These are phyloP conservation scores for Prunella himalayana DNA, from an alignment of 2,113 vertebrate genomes.

Conservation along the genomic window DNA sequence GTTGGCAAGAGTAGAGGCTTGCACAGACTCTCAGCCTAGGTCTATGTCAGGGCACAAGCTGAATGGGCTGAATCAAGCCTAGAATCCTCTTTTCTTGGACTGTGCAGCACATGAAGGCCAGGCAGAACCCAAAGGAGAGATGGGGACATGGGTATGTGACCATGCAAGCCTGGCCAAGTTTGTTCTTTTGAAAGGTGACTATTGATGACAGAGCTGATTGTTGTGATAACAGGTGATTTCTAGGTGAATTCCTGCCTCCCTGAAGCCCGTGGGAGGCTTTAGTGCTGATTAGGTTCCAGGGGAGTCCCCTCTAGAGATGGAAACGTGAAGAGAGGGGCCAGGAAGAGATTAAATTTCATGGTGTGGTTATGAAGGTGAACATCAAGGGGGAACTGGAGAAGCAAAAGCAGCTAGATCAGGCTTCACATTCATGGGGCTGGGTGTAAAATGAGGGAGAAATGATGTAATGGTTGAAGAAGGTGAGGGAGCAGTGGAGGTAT, in stretches of 20 bases:
- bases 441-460: neutral
- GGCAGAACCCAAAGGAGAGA: neutral
- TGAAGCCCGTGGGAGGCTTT: constrained; percentile 11
- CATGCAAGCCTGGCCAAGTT: neutral
- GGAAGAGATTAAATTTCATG: neutral
- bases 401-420: neutral
- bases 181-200: neutral
- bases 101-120: neutral
- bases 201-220: constrained; percentile 21
- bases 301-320: constrained; percentile 17
- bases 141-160: neutral
- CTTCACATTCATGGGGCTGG: neutral
- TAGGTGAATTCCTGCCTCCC: constrained; percentile 55
- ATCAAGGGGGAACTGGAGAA: neutral
- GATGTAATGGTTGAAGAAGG: neutral
- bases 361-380: neutral
- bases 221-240: constrained; percentile 45
- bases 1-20: neutral
- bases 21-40: neutral
- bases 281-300: constrained; percentile 3
- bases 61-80: neutral
- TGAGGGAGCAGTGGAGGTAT: neutral
- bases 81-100: neutral
- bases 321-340: constrained; percentile 7
- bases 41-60: neutral